Evolutionary conservation across 2,888 invertebrate species (phyloP).

Genomic region (Trichogramma dendrolimi): DNA sequence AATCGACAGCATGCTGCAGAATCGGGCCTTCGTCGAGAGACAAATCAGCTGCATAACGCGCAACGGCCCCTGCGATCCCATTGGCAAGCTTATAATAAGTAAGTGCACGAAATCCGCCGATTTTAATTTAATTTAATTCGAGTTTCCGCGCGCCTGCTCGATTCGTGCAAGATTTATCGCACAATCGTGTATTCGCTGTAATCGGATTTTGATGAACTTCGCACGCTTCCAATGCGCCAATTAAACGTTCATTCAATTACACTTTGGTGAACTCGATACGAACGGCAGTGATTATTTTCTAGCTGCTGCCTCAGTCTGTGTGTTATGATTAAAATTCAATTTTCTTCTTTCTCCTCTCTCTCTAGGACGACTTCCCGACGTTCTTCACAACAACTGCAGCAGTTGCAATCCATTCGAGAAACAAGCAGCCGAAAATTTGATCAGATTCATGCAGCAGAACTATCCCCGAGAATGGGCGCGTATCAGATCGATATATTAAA

Average conservation of each 20-base stretch:
- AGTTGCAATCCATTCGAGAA: conserved; percentile 55
- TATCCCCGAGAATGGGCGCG: conserved; percentile 57
- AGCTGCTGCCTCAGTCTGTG: not conserved
- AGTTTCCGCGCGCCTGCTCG: too few relatives aligned
- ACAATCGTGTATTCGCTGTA: too few relatives aligned
- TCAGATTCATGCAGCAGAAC: conserved; percentile 55
- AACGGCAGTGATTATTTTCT: too few relatives aligned
- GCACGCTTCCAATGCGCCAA: too few relatives aligned
- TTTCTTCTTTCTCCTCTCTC: conserved; percentile 33
- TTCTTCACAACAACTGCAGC: conserved; percentile 56
- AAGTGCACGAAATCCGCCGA: not conserved
- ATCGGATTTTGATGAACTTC: too few relatives aligned
- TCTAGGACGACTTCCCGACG: conserved; percentile 57
- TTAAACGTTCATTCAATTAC: too few relatives aligned
- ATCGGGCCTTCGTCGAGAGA: not conserved
- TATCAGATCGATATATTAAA: conserved; percentile 39
- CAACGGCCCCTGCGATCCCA: not conserved
- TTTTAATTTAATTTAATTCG: too few relatives aligned
- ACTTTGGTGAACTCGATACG: too few relatives aligned
- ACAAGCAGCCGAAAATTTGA: conserved; percentile 55
- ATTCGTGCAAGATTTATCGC: too few relatives aligned
- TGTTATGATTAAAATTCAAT: not conserved
- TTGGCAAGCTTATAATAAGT: not conserved
- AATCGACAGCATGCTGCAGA: not conserved
- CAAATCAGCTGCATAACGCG: not conserved